These are phyloP conservation scores for Agonum fuliginosum DNA, from an alignment of 2,888 invertebrate species.

Conservation along the genomic window DNA sequence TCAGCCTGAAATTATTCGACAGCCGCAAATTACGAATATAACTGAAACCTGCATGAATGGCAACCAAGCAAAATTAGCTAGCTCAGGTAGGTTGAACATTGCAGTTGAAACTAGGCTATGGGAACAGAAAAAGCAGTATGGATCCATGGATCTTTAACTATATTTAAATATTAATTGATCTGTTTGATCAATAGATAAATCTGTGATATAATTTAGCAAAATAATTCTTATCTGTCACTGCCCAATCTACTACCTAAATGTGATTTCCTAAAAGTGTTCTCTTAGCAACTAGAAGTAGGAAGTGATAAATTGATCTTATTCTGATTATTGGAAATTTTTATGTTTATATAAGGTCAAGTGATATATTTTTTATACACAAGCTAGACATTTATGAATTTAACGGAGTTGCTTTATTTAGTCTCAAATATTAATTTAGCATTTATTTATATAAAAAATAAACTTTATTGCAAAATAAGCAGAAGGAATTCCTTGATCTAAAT, in stretches of 20 bases:
- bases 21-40: conserved; percentile 28
- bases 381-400: neutral
- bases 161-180: conserved; percentile 16
- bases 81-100: conserved; percentile 66
- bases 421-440: conserved; percentile 15
- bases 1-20: conserved; percentile 41
- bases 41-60: conserved; percentile 31
- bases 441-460: conserved; percentile 5
- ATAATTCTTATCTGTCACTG: conserved; percentile 13
- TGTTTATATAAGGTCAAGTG: conserved; percentile 22
- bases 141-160: conserved; percentile 42
- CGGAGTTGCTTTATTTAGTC: conserved; percentile 19
- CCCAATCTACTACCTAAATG: conserved; percentile 9
- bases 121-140: conserved; percentile 50
- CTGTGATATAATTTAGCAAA: conserved; percentile 55
- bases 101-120: conserved; percentile 15
- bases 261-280: conserved; percentile 2
- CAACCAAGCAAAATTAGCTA: conserved; percentile 60
- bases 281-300: conserved; percentile 13
- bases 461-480: conserved; percentile 14
- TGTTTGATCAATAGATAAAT: conserved; percentile 8
- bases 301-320: conserved; percentile 32
- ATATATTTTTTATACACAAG: conserved; percentile 3
- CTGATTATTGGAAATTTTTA: neutral
- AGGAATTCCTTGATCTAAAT: neutral